Evolutionary conservation across 23 tunicate species (phyloP).

Genomic region (Botrylloides violaceus): DNA sequence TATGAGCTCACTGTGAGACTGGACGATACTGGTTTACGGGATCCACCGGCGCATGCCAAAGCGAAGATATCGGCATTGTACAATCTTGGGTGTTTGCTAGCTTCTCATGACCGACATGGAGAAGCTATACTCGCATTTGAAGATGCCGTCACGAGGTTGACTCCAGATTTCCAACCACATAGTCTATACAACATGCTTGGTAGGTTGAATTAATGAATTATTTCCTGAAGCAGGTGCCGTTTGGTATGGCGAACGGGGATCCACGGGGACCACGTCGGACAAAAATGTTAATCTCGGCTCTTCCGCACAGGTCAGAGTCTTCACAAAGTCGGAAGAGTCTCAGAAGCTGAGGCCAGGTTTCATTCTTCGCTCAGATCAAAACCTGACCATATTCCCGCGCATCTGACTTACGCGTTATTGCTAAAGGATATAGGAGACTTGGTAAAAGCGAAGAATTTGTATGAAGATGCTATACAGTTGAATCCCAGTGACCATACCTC

Average conservation of each 20-base stretch:
- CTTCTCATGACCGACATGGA: constrained; percentile 45
- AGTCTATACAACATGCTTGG: constrained; percentile 74
- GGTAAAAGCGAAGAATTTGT: constrained; percentile 24
- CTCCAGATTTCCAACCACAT: constrained; percentile 32
- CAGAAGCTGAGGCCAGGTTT: constrained; percentile 53
- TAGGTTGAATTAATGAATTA: constrained; percentile 11
- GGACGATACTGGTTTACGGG: constrained; percentile 42
- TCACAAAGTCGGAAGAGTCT: constrained; percentile 21
- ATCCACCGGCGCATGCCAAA: constrained; percentile 53
- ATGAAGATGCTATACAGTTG: constrained; percentile 29
- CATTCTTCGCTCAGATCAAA: constrained; percentile 39
- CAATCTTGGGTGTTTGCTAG: constrained; percentile 67
- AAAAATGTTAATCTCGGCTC: too few species aligned
- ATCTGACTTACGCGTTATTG: constrained; percentile 59
- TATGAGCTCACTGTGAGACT: constrained; percentile 33
- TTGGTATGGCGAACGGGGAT: too few species aligned
- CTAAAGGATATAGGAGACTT: constrained; percentile 13
- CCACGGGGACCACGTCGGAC: too few species aligned
- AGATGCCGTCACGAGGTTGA: constrained; percentile 31
- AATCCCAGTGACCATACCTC: constrained; percentile 23
- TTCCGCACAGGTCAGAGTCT: constrained; percentile 81
- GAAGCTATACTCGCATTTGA: constrained; percentile 44
- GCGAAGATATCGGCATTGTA: constrained; percentile 59
- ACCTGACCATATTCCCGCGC: constrained; percentile 72
- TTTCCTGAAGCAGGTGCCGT: constrained; percentile 1